Evolutionary conservation across 2,888 invertebrate genomes (phyloP).

Genomic region (Syritta pipiens): DNA sequence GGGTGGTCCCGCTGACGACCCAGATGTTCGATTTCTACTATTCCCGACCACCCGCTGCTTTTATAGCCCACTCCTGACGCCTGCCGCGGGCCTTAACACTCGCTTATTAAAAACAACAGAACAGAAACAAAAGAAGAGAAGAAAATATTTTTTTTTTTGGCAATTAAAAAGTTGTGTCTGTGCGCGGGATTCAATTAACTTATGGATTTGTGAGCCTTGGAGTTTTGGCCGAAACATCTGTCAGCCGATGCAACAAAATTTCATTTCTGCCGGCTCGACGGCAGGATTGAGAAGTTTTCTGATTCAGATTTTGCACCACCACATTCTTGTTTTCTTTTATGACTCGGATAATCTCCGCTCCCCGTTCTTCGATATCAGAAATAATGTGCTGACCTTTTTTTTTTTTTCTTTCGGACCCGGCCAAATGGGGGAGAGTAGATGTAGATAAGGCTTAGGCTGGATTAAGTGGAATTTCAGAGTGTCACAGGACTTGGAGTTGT

Average conservation of each 20-base stretch:
- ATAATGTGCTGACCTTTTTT: constrained; percentile 7
- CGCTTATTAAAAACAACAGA: too few relatives aligned
- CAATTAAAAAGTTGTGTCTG: constrained; percentile 44
- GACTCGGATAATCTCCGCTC: too few relatives aligned
- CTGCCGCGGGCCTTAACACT: too few relatives aligned
- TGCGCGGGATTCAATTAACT: constrained; percentile 23
- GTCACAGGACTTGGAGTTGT: neutral
- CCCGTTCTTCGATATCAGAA: constrained; percentile 1
- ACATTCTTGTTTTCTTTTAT: constrained; percentile 21
- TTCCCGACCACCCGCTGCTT: neutral
- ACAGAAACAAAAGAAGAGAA: neutral
- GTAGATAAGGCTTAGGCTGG: neutral
- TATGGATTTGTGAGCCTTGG: constrained; percentile 3
- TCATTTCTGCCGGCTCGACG: neutral
- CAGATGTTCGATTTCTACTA: constrained; percentile 20
- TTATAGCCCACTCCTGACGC: neutral
- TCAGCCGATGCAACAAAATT: constrained; percentile 7
- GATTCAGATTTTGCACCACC: too few relatives aligned
- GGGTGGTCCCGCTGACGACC: constrained; percentile 2
- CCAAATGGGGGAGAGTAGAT: too few relatives aligned
- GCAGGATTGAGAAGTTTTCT: too few relatives aligned
- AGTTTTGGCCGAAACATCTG: constrained; percentile 6
- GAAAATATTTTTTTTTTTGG: neutral
- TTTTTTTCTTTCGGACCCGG: too few relatives aligned
- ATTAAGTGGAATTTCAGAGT: constrained; percentile 7